Evolutionary conservation across 35 echinoderm and acorn worm genomes (phyloP), one percentile per base, ranked within the genome.

Genomic region (Diadema setosum): DNA sequence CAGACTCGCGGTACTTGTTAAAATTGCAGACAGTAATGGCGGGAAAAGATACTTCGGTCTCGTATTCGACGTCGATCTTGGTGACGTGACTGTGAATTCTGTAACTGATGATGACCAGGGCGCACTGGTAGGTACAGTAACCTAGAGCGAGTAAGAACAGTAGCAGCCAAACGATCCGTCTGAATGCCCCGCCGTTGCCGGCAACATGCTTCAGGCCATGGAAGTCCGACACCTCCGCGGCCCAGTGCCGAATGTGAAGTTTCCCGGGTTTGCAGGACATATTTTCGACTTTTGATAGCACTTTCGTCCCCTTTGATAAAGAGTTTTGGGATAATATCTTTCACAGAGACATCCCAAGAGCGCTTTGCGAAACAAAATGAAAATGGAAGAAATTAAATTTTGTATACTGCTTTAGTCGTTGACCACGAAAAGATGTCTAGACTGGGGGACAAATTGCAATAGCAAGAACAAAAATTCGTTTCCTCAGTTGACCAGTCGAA

Each of bases 1-100:
- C 88, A 4, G 96, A 94, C 52, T 82, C 82, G n/a, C 96, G 55
- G 63, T 98, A 94, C 64, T 98, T 98, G 87, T 98, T 98, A 36
- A 92, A 84, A 65, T 98, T 98, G 80, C 96, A 98, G 15, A 94
- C 12, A 3, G 88, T 92, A 5, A 95, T 82, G 3, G 96, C 90
- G 2, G 96, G 96, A 46, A 95, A 99, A 17, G 37, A 36, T 29
- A 94, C 80, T 17, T 63, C 21, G 1, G 34, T 34, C 1, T 42
- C 36, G 26, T 87, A 87, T 18, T 63, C 46, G 17, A 94, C 75
- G 44, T 99, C 96, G 3, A 99, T 87, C 48, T 99, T 94, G 14
- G 92, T 95, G 20, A 87, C 33, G 50, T 99, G 93, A 56, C 92
- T 78, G 29, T 56, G 42, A 31, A 85, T 59, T 30, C 82, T 45